A percentile compares a stretch with the other conserved stretches of the same genome.
Evolutionary conservation across 2,888 invertebrate species (phyloP).

Genomic region (Polymixis flavicincta): DNA sequence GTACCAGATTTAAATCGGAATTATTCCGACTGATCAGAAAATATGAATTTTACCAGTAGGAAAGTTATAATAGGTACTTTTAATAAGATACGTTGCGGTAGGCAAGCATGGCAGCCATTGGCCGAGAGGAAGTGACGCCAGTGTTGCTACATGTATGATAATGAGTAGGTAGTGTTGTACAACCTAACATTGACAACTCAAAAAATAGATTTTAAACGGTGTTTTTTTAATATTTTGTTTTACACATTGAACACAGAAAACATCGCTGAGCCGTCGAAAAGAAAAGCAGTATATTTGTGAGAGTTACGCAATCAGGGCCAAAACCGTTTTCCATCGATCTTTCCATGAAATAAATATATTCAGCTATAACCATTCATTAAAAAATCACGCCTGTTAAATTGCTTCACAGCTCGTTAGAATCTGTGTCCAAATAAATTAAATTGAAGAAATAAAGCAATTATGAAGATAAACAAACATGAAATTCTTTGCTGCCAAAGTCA

Average conservation of each 20-base stretch:
- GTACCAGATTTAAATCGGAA: too few species aligned
- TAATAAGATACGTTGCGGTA: background rate
- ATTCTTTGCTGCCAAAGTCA: slow-evolving; percentile 15
- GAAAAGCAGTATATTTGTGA: background rate
- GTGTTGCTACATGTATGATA: background rate
- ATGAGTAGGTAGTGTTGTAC: background rate
- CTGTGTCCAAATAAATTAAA: slow-evolving; percentile 25
- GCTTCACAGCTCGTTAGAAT: slow-evolving; percentile 34
- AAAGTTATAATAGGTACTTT: background rate
- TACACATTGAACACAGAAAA: background rate
- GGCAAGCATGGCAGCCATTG: background rate
- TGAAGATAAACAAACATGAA: slow-evolving; percentile 35
- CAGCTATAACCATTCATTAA: slow-evolving; percentile 30
- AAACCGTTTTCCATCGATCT: background rate
- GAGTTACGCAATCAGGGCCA: background rate
- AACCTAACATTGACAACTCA: background rate
- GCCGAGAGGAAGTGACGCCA: background rate
- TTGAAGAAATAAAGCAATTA: slow-evolving; percentile 16
- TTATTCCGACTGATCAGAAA: background rate
- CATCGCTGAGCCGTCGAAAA: background rate
- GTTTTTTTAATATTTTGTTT: background rate
- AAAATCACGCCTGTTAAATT: slow-evolving; percentile 26
- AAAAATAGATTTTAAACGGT: background rate
- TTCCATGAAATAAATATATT: slow-evolving; percentile 3
- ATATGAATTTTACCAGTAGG: background rate